phyloP scores from a whole-genome alignment of 35 echinoderm and acorn worm species.

The Ptychodera flava region DNA sequence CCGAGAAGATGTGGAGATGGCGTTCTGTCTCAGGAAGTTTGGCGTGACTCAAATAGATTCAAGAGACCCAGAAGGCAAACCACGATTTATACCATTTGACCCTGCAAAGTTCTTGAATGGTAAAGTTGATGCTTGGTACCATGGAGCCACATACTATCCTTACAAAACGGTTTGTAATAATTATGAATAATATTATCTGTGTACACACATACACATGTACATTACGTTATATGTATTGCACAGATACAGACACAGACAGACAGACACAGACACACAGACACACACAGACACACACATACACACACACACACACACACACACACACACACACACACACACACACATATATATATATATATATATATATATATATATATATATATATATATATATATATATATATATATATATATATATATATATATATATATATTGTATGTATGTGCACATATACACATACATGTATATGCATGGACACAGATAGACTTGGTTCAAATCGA shows the following conservation, averaged over 20 bases:
- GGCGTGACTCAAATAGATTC: slow-evolving; percentile 32
- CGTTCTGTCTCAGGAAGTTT: slow-evolving; percentile 8
- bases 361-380: slow-evolving; percentile 14
- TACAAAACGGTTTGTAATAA: not conserved
- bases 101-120: slow-evolving; percentile 8
- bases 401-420: not conserved
- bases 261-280: not conserved
- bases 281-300: not conserved
- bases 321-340: not conserved
- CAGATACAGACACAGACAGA: not conserved
- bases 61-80: slow-evolving; percentile 35
- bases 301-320: not conserved
- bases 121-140: slow-evolving; percentile 24
- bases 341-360: slow-evolving; percentile 21
- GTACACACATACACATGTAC: not conserved
- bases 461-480: not conserved
- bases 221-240: not conserved
- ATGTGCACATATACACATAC: not conserved
- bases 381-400: too few species aligned
- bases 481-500: too few species aligned
- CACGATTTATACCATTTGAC: slow-evolving; percentile 36
- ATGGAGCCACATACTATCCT: not conserved
- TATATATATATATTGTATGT: too few species aligned
- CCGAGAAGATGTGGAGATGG: slow-evolving; percentile 46
- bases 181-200: not conserved